phyloP scores from a whole-genome alignment of 2,113 vertebrate genomes.

The Stigmatopora argus region DNA sequence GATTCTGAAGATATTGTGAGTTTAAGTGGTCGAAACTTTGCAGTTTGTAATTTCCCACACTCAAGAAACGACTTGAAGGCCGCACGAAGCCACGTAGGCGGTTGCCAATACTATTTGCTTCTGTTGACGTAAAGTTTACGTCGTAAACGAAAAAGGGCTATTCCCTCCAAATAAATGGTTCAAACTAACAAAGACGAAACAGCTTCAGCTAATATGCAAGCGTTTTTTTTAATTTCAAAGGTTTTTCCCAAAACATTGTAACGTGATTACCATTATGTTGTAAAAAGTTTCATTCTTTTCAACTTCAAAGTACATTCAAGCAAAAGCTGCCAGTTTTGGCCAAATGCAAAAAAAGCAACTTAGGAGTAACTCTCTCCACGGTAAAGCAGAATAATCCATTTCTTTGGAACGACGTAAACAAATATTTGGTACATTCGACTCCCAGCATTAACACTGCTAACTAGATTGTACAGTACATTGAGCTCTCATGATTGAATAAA shows the following conservation, averaged over 20 bases:
- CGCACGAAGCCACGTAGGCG: slow-evolving; percentile 58
- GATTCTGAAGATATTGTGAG: not conserved
- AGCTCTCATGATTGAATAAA: not conserved
- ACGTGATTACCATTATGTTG: slow-evolving; percentile 24
- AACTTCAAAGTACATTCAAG: slow-evolving; percentile 36
- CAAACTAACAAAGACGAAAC: not conserved
- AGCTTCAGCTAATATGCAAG: slow-evolving; percentile 10
- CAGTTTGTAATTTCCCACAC: not conserved
- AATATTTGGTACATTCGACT: not conserved
- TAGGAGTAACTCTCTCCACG: not conserved
- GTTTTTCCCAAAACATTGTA: slow-evolving; percentile 38
- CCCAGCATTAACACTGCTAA: not conserved
- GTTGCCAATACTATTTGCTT: slow-evolving; percentile 26
- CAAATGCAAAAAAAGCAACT: not conserved
- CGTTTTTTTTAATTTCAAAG: slow-evolving; percentile 46
- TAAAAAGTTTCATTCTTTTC: not conserved
- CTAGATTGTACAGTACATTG: not conserved
- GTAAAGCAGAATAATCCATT: not conserved
- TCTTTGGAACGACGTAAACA: not conserved
- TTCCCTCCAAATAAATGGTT: not conserved
- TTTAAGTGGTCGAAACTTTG: not conserved
- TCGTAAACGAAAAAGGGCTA: not conserved
- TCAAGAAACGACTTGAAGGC: not conserved
- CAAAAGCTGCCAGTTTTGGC: slow-evolving; percentile 34
- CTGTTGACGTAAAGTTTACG: not conserved